Base-by-base conservation (phyloP, 1,140 invertebrate genomes). In the Drosophila serrata region DNA sequence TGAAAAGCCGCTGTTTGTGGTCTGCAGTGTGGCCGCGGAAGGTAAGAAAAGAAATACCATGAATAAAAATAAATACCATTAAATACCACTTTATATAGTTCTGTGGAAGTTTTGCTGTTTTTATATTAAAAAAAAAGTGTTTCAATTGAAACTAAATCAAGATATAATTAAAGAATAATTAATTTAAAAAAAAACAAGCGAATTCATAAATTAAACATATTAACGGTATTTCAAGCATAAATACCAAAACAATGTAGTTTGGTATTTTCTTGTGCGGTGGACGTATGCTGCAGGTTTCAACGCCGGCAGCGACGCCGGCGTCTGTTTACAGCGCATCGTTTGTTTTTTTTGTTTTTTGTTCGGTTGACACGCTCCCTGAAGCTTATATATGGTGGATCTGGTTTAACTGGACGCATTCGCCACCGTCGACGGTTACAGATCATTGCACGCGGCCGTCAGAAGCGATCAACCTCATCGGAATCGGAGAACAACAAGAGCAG, bases 321-420 rank as follows among this genome's bases (percentile, higher is more conserved):
- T 64, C 37, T 64, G 48, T 69, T 69, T 69, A 69, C 65, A 67
- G 24, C 37, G 46, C 62, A 37, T 69, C 67, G 62, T 65, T 69
- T 69, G 63, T 69, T 69, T 65, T 69, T 69, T 68, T 69, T 69
- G 62, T 67, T 69, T 67, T 61, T 63, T 63, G 56, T 69, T 65
- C 46, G 22, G 31, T 22, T 69, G 27, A 24, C 12, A 64, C 22
- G 29, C 24, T 53, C 43, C 43, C 31, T 22, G 19, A 64, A 35
- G 46, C 65, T 53, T 69, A 62, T 74, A 75, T 64, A 74, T 67
- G 63, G 29, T 43, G 40, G 40, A 77, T 31, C 75, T 77, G 62
- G 75, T 77, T 78, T 70, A 39, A 78, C 64, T 78, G 56, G 75
- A 78, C 61, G 37, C 45, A 75, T 43, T 75, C 61, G 46, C 19